Base-by-base conservation (phyloP, 2,797 vertebrate species). In the Kryptolebias ocellatus region DNA sequence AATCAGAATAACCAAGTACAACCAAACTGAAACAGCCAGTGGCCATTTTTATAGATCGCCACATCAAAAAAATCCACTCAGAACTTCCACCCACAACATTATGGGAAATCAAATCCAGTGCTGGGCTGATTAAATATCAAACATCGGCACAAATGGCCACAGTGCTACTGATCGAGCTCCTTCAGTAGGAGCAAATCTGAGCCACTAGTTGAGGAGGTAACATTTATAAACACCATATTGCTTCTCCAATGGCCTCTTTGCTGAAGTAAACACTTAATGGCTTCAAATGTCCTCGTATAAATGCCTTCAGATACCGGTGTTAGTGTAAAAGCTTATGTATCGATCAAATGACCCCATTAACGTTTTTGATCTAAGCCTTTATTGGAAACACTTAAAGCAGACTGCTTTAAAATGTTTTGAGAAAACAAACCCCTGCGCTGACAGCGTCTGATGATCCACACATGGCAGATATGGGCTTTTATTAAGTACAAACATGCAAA, bases 301-400 rank as follows among this genome's bases (percentile, higher is more conserved):
- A 83, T 73, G 71, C 65, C 71, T 74, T 61, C 60, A 66, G 78
- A 53, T 53, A 67, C 27, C 24, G 7, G 18, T 37, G 31, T 53
- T 64, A 66, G 70, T 63, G 74, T 51, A 78, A 87, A 76, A 60
- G 83, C 60, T 68, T 6, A 9, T 27, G 31, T 91, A 93, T 93
- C 89, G 92, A 95, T 90, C 91, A 84, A 60, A 88, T 8, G 42
- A 70, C 16, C 20, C 86, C 90, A 92, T 93, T 92, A 92, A 89
- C 86, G 79, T 78, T 66, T 24, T 64, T 68, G 53, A 80, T 84
- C 59, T 50, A 59, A 60, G 61, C 47, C 75, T 87, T 90, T 85
- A 90, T 85, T 84, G 86, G 80, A 86, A 87, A 78, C 34, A 53
- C 74, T 74, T 83, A 59, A 69, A 74, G 79, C 74, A 45, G 75